Conservation (phyloP, 2,888 invertebrate species). For the Yponomeuta cagnagella region DNA sequence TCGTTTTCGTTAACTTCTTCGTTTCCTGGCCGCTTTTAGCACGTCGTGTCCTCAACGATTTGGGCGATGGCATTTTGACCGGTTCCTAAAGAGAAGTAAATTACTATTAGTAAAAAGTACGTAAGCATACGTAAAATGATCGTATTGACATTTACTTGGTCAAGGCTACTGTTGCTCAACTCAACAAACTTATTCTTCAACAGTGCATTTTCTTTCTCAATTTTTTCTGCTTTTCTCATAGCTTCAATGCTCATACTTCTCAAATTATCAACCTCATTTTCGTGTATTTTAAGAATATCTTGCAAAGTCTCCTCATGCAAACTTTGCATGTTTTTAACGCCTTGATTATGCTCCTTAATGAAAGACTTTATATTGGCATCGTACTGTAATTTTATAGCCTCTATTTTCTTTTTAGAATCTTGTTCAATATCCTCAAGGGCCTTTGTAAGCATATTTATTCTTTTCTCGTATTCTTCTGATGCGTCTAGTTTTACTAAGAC, state of each 20-base stretch:
- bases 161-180: constrained; percentile 20
- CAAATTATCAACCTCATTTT: constrained; percentile 69
- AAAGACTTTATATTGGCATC: constrained; percentile 71
- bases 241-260: constrained; percentile 64
- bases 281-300: constrained; percentile 63
- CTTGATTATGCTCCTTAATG: constrained; percentile 69
- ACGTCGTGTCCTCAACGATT: neutral
- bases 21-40: constrained; percentile 12
- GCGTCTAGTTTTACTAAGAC: constrained; percentile 42
- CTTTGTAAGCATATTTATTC: constrained; percentile 44
- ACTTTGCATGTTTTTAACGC: constrained; percentile 71
- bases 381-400: constrained; percentile 69
- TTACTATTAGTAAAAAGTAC: neutral
- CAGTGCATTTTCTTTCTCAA: constrained; percentile 52
- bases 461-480: constrained; percentile 42
- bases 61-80: constrained; percentile 30
- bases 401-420: constrained; percentile 56
- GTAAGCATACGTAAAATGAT: no score
- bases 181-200: constrained; percentile 40
- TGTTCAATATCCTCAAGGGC: constrained; percentile 49
- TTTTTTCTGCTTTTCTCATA: constrained; percentile 55
- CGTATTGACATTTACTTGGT: constrained; percentile 35
- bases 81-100: constrained; percentile 36
- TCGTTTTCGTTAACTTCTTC: constrained; percentile 45
- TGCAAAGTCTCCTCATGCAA: constrained; percentile 70